Conservation (phyloP, 2,797 vertebrate species). For the Setipinna tenuifilis region DNA sequence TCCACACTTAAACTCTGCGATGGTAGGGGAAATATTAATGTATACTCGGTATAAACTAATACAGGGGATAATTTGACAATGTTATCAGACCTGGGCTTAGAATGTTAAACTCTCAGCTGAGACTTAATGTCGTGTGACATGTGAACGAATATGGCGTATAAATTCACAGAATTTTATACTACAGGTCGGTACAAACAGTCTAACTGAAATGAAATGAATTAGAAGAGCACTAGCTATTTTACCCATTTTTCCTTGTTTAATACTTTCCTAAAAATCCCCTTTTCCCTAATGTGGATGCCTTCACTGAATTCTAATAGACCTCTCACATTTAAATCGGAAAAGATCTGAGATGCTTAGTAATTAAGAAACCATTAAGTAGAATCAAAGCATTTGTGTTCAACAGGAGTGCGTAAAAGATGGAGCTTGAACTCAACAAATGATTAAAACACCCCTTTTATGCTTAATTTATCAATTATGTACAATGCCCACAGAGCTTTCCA, state of each 20-base stretch:
- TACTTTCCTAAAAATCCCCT: not conserved
- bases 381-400: constrained; percentile 8
- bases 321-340: not conserved
- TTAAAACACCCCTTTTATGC: not conserved
- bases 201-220: not conserved
- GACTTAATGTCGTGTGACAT: not conserved
- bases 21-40: not conserved
- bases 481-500: not conserved
- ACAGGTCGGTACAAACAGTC: not conserved
- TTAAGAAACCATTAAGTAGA: not conserved
- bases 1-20: constrained; percentile 16
- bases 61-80: not conserved
- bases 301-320: not conserved
- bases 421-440: not conserved
- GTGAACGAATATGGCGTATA: not conserved
- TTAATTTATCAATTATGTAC: not conserved
- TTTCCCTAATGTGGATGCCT: not conserved
- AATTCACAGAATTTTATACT: not conserved
- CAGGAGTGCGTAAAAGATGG: not conserved
- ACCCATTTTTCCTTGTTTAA: not conserved
- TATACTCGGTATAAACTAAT: not conserved
- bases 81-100: not conserved
- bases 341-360: not conserved
- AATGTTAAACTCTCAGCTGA: not conserved
- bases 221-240: too few relatives aligned